Conservation (phyloP, 2,797 vertebrate species). For the Dendrocincla tyrannina region DNA sequence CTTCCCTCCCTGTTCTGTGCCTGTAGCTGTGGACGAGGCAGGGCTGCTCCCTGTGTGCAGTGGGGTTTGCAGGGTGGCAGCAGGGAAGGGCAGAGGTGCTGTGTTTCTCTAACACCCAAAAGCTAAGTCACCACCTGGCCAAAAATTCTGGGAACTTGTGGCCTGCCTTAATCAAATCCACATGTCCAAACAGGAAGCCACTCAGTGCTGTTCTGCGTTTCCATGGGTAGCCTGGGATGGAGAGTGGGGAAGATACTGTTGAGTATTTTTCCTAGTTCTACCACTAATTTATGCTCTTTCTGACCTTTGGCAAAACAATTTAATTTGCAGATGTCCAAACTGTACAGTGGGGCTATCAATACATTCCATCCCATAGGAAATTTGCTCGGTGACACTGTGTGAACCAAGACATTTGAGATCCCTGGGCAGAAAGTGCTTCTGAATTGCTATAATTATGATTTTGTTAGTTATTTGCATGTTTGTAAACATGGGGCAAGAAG, state of each 20-base stretch:
- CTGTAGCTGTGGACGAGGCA: neutral
- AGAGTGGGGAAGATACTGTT: neutral
- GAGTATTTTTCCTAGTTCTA: neutral
- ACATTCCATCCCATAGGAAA: neutral
- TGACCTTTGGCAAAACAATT: conserved; percentile 21
- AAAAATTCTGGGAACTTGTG: conserved; percentile 20
- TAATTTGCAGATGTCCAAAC: neutral
- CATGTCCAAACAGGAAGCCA: conserved; percentile 5
- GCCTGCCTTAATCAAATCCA: conserved; percentile 14
- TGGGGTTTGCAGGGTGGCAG: neutral
- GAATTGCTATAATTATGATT: neutral
- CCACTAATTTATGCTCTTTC: neutral
- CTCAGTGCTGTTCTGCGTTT: neutral
- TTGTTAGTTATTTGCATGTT: neutral
- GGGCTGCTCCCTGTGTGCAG: neutral
- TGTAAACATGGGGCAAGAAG: neutral
- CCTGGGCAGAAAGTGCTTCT: neutral
- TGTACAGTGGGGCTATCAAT: neutral
- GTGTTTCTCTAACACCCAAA: neutral
- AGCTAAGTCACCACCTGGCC: neutral
- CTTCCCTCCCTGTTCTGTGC: neutral
- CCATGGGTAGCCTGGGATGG: neutral
- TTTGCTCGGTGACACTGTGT: neutral
- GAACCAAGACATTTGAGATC: neutral
- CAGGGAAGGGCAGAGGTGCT: neutral